Evolutionary conservation across 2,797 vertebrate genomes (phyloP).

Genomic region (Falco rusticolus): DNA sequence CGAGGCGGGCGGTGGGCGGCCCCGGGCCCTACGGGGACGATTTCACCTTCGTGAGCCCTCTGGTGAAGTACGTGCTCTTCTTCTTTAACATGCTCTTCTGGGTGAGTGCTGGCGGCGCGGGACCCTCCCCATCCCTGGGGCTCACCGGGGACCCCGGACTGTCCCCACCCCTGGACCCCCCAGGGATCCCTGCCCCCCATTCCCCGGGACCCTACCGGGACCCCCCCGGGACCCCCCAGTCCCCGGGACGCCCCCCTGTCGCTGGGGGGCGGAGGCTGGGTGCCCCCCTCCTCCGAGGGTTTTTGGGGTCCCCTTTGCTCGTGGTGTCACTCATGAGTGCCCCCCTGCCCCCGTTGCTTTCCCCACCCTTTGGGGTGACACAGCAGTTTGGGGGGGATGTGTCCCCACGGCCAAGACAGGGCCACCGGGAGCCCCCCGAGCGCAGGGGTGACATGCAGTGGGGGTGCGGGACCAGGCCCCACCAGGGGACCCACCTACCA

Average conservation of each 20-base stretch:
- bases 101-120: neutral
- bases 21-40: constrained; percentile 62
- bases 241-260: too few species aligned
- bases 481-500: neutral
- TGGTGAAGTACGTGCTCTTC: constrained; percentile 9
- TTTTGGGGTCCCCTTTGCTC: neutral
- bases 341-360: neutral
- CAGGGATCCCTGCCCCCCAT: too few species aligned
- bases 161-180: too few species aligned
- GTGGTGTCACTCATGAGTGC: neutral
- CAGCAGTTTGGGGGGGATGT: neutral
- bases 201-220: neutral
- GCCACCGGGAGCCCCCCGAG: neutral
- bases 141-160: too few species aligned
- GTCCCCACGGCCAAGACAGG: neutral
- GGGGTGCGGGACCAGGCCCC: too few species aligned
- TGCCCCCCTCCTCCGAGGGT: too few species aligned
- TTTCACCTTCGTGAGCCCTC: constrained; percentile 74
- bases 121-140: neutral
- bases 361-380: neutral
- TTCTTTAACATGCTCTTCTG: constrained; percentile 20
- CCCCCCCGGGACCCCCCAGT: neutral
- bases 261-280: neutral
- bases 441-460: neutral
- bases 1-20: constrained; percentile 37